Percentiles rank a stretch among this genome's conserved stretches.
Evolutionary conservation across 2,888 invertebrate genomes (phyloP).

Genomic region (Agonum fuliginosum): DNA sequence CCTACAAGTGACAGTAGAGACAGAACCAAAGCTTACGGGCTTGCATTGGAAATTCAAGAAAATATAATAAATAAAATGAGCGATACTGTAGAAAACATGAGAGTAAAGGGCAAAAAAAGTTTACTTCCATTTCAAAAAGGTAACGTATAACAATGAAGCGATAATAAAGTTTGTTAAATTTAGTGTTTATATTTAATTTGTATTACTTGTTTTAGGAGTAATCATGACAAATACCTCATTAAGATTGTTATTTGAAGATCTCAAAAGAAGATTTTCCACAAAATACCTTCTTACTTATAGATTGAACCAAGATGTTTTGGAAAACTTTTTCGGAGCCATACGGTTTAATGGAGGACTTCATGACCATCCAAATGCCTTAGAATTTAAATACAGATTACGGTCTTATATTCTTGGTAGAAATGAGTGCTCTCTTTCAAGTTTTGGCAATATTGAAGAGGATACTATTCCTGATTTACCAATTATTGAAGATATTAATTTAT

Average conservation of each 20-base stretch:
- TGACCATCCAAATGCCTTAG: slow-evolving; percentile 63
- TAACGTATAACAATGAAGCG: not conserved
- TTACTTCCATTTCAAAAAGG: slow-evolving; percentile 65
- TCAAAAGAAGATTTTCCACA: not conserved
- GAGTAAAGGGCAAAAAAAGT: slow-evolving; percentile 59
- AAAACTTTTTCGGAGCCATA: not conserved
- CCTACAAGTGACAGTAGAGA: slow-evolving; percentile 50
- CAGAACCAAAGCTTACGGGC: slow-evolving; percentile 62
- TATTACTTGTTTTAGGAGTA: not conserved
- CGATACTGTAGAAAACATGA: slow-evolving; percentile 58
- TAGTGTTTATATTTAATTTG: too few relatives aligned
- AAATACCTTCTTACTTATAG: not conserved
- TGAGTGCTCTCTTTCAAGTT: slow-evolving; percentile 55
- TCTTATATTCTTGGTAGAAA: slow-evolving; percentile 63
- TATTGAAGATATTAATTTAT: not conserved
- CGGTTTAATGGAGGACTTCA: slow-evolving; percentile 13
- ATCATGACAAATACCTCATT: not conserved
- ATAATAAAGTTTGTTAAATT: not conserved
- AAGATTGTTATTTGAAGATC: not conserved
- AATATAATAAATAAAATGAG: slow-evolving; percentile 62
- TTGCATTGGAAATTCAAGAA: slow-evolving; percentile 61
- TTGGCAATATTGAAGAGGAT: not conserved
- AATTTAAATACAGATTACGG: slow-evolving; percentile 63
- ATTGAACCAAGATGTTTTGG: not conserved
- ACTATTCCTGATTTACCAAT: not conserved